A percentile compares a stretch with the other conserved stretches of the same genome.
Evolutionary conservation across 1,140 invertebrate species (phyloP).

Genomic region (Araneus ventricosus): DNA sequence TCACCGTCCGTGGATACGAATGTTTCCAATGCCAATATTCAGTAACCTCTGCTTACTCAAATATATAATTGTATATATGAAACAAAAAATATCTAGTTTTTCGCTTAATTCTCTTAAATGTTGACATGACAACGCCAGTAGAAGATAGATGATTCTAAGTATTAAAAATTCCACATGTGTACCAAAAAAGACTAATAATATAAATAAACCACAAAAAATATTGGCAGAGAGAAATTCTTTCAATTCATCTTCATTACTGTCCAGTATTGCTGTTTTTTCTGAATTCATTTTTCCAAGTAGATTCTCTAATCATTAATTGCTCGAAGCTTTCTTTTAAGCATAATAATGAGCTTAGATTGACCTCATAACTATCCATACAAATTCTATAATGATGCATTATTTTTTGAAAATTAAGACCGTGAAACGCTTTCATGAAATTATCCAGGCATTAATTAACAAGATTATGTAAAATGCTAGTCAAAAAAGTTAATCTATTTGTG

Average conservation of each 20-base stretch:
- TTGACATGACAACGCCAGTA: neutral
- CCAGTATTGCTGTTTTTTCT: neutral
- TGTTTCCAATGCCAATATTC: no score
- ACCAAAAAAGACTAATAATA: neutral
- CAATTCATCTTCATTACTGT: neutral
- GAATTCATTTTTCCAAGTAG: neutral
- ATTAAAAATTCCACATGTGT: neutral
- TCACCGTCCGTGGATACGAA: neutral
- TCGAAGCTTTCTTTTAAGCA: neutral
- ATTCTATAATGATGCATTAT: neutral
- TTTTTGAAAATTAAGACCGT: neutral
- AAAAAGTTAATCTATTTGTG: neutral
- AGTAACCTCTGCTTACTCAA: no score
- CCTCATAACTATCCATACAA: neutral
- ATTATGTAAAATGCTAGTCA: neutral
- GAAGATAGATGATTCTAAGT: neutral
- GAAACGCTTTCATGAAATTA: neutral
- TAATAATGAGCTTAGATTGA: conserved; percentile 41
- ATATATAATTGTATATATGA: no score
- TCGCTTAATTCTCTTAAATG: neutral
- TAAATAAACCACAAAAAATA: neutral
- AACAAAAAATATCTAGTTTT: neutral
- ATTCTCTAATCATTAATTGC: conserved; percentile 16
- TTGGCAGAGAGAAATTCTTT: neutral
- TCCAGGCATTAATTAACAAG: neutral